phyloP scores from a whole-genome alignment of 2,113 vertebrate genomes.

The Columba janthina region DNA sequence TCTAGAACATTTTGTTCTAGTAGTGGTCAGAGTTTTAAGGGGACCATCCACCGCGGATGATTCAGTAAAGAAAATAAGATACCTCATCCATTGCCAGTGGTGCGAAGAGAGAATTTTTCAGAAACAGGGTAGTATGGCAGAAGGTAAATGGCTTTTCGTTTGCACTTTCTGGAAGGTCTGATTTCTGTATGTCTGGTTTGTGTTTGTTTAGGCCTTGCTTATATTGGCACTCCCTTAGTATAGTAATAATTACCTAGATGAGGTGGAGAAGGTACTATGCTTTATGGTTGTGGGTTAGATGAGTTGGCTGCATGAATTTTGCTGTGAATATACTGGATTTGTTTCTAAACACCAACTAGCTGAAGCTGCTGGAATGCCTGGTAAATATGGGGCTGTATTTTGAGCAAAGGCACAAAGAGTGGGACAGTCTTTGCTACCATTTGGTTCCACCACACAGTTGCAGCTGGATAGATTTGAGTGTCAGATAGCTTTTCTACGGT shows the following conservation, averaged over 20 bases:
- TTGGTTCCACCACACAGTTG: not conserved
- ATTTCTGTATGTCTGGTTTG: not conserved
- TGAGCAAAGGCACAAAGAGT: not conserved
- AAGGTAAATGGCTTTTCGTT: constrained; percentile 79
- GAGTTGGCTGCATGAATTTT: not conserved
- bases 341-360: not conserved
- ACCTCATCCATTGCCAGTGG: constrained; percentile 96
- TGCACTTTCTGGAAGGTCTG: not conserved
- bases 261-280: not conserved
- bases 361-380: not conserved
- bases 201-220: not conserved
- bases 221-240: not conserved
- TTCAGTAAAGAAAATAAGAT: constrained; percentile 84
- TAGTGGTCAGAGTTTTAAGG: constrained; percentile 90
- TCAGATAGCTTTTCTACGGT: not conserved
- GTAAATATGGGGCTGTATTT: not conserved
- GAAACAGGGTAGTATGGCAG: constrained; percentile 88
- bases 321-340: not conserved
- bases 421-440: fast-evolving
- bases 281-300: not conserved
- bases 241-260: not conserved
- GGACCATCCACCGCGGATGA: constrained; percentile 91
- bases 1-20: constrained; percentile 94
- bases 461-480: not conserved
- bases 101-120: constrained; percentile 96